phyloP scores from a whole-genome alignment of 2,797 vertebrate genomes.

The Balearica regulorum region DNA sequence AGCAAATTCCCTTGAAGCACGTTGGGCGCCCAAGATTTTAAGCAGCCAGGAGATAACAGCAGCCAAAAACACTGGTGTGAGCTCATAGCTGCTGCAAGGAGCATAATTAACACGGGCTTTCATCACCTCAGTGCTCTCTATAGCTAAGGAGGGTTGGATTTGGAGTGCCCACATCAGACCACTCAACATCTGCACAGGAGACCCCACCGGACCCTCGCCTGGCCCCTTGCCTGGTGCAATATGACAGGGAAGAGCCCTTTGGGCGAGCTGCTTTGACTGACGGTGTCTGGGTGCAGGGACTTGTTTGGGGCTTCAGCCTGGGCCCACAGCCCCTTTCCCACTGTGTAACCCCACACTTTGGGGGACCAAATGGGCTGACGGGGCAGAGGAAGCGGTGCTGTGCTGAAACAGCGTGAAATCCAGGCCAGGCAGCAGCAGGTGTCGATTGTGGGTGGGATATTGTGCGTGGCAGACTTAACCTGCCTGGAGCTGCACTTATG shows the following conservation, averaged over 20 bases:
- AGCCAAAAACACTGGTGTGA: background rate
- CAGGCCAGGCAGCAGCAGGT: background rate
- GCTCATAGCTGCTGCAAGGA: background rate
- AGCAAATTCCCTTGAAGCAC: background rate
- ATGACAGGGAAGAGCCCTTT: background rate
- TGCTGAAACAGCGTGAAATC: background rate
- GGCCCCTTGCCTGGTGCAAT: rapidly evolving
- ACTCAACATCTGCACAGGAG: background rate
- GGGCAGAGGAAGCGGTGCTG: background rate
- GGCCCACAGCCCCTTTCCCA: background rate
- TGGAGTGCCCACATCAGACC: background rate
- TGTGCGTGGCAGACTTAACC: background rate
- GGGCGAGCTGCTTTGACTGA: background rate
- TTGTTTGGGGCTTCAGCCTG: background rate
- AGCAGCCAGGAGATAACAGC: background rate
- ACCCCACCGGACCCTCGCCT: background rate
- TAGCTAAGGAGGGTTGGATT: background rate
- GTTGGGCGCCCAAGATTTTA: background rate
- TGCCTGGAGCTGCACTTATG: background rate
- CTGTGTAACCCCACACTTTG: background rate
- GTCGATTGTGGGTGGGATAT: background rate
- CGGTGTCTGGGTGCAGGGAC: background rate
- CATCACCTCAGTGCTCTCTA: background rate
- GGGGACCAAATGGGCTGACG: background rate
- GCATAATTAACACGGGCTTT: background rate